These are phyloP conservation scores for Teinopalpus imperialis DNA, from an alignment of 2,888 invertebrate genomes.

Conservation along the genomic window DNA sequence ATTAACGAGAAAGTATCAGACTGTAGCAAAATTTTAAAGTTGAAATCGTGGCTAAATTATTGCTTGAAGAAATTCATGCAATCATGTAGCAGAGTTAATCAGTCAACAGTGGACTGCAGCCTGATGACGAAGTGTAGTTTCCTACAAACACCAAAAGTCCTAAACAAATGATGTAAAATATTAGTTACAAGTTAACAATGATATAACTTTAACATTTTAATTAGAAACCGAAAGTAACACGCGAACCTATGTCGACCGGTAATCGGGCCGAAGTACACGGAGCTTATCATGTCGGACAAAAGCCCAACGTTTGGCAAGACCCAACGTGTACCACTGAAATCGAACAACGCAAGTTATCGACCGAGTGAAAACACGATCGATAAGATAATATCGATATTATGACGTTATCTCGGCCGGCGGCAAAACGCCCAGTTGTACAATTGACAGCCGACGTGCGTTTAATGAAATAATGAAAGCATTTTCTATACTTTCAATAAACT, in stretches of 20 bases:
- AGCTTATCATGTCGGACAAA: slow-evolving; percentile 20
- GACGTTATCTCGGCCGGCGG: slow-evolving; percentile 20
- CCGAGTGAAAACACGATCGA: slow-evolving; percentile 24
- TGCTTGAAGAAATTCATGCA: too few relatives aligned
- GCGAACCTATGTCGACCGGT: slow-evolving; percentile 1
- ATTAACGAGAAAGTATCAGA: too few relatives aligned
- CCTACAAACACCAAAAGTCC: too few relatives aligned
- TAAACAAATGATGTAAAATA: too few relatives aligned
- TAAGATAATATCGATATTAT: slow-evolving; percentile 25
- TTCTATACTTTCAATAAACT: slow-evolving; percentile 19
- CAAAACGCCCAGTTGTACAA: slow-evolving; percentile 17
- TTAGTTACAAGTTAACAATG: too few relatives aligned
- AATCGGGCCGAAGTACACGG: slow-evolving; percentile 11
- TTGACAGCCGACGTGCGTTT: slow-evolving; percentile 21
- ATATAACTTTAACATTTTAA: too few relatives aligned
- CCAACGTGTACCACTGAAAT: slow-evolving; percentile 13
- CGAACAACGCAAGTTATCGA: slow-evolving; percentile 17
- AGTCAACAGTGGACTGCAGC: too few relatives aligned
- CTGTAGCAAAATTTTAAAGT: too few relatives aligned
- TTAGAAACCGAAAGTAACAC: slow-evolving; percentile 11
- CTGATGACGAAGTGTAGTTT: too few relatives aligned
- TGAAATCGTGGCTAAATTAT: too few relatives aligned
- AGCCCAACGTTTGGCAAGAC: slow-evolving; percentile 12
- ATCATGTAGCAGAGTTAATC: too few relatives aligned
- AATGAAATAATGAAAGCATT: slow-evolving; percentile 26